Evolutionary conservation across 2,797 vertebrate species (phyloP), one percentile per base, ranked within the genome.

Genomic region (Xenopus petersii): DNA sequence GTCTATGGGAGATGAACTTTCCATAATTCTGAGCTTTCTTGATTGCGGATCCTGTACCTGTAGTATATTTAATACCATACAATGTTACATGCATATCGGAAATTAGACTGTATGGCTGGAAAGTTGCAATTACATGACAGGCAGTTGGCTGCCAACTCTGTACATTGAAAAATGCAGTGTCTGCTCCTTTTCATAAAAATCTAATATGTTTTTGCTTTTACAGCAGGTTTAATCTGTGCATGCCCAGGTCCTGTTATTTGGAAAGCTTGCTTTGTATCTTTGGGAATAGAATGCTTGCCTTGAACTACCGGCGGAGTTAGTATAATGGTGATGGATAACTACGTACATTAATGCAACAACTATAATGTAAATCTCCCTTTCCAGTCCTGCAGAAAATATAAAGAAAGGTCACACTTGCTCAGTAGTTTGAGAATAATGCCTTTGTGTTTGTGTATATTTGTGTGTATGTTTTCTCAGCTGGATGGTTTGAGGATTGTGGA

Each of bases 181-280:
- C 46, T 51, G 62, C 68, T 71, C 8, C n/a, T 10, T 48, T 69
- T 51, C 30, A 36, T 56, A 17, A 15, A 51, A 15, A 26, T 21
- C 10, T 58, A 64, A 66, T 85, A 75, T 86, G 70, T 85, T 79
- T 85, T 85, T 92, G 93, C 93, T 95, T 42, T 90, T 83, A 73
- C 89, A 83, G 82, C 82, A 85, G 80, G 84, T 88, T 12, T 88
- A 83, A 85, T 84, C 85, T 88, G 88, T 95, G 96, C 97, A 98
- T 98, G 96, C 89, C 81, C 82, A 88, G 85, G 90, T 93, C 70
- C 77, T 81, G 75, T 88, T 94, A 93, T 91, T 88, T 77, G 84
- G 85, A 54, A 82, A 89, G 85, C 73, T 81, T 80, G 68, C 81
- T 67, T 62, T 70, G 51, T 70, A 64, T 70, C 26, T 36, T 60